Evolutionary conservation across 2,888 invertebrate genomes (phyloP).

Genomic region (Agrypnus murinus): DNA sequence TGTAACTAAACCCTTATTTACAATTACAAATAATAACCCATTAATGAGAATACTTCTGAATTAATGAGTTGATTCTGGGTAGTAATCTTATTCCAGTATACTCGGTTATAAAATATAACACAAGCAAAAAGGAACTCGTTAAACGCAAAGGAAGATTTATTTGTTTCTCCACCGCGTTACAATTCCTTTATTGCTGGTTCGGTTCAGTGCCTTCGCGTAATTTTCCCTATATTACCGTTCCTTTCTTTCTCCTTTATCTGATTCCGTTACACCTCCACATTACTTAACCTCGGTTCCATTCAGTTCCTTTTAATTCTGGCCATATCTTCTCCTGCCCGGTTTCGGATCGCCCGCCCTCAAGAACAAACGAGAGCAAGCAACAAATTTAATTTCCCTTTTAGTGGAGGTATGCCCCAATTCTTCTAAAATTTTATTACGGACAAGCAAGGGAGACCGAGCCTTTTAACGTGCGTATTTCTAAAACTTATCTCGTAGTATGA

Average conservation of each 20-base stretch:
- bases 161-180: constrained; percentile 26
- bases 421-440: constrained; percentile 22
- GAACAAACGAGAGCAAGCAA: constrained; percentile 23
- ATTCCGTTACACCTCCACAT: constrained; percentile 30
- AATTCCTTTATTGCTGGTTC: constrained; percentile 35
- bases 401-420: constrained; percentile 15
- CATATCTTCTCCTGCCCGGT: constrained; percentile 18
- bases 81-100: not conserved
- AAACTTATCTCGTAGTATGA: constrained; percentile 5
- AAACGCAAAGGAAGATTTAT: constrained; percentile 30
- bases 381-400: constrained; percentile 29
- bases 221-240: constrained; percentile 38
- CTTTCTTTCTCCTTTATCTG: constrained; percentile 39
- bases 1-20: too few relatives aligned
- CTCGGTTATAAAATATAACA: not conserved
- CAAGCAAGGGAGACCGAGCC: not conserved
- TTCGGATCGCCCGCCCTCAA: constrained; percentile 11
- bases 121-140: constrained; percentile 21
- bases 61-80: constrained; percentile 1
- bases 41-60: not conserved
- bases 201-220: constrained; percentile 34
- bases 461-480: not conserved
- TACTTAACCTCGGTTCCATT: constrained; percentile 29
- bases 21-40: too few relatives aligned
- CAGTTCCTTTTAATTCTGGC: constrained; percentile 28